Conservation (phyloP, 2,888 invertebrate genomes). For the Drosophila borborema region DNA sequence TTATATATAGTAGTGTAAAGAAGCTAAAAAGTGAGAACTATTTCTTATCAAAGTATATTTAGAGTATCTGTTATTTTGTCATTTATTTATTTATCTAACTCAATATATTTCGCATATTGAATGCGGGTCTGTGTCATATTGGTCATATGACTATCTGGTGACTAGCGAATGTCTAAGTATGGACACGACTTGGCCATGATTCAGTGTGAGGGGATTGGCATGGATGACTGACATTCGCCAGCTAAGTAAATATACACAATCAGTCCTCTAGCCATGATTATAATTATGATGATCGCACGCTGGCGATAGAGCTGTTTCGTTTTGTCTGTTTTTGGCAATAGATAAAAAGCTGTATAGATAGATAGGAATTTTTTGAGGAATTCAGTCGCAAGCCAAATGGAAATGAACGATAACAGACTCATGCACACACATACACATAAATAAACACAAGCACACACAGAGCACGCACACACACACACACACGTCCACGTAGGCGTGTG, state of each 20-base stretch:
- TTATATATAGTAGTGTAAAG: not conserved
- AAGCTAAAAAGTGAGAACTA: not conserved
- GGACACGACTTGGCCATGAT: constrained; percentile 63
- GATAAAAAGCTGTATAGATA: constrained; percentile 18
- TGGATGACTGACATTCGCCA: constrained; percentile 22
- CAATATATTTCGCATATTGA: constrained; percentile 53
- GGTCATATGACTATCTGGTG: constrained; percentile 71
- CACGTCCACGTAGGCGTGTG: constrained; percentile 10
- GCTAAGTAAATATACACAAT: constrained; percentile 25
- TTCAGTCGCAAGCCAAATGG: constrained; percentile 46
- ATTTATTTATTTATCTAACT: constrained; percentile 20
- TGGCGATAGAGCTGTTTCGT: not conserved
- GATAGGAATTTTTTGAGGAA: constrained; percentile 27
- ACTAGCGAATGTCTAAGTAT: constrained; percentile 72
- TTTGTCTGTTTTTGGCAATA: constrained; percentile 1
- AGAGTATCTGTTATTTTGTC: not conserved
- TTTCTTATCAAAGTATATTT: not conserved
- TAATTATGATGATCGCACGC: constrained; percentile 25
- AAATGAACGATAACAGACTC: constrained; percentile 63
- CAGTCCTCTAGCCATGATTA: constrained; percentile 13
- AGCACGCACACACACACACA: not conserved
- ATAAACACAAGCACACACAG: not conserved
- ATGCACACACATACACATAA: not conserved
- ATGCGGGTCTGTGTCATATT: constrained; percentile 24
- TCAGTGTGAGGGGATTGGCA: constrained; percentile 41